A percentile compares a stretch with the other conserved stretches of the same genome.
These are phyloP conservation scores for Cataglyphis altisquamis DNA, from an alignment of 2,888 invertebrate species.

Conservation along the genomic window DNA sequence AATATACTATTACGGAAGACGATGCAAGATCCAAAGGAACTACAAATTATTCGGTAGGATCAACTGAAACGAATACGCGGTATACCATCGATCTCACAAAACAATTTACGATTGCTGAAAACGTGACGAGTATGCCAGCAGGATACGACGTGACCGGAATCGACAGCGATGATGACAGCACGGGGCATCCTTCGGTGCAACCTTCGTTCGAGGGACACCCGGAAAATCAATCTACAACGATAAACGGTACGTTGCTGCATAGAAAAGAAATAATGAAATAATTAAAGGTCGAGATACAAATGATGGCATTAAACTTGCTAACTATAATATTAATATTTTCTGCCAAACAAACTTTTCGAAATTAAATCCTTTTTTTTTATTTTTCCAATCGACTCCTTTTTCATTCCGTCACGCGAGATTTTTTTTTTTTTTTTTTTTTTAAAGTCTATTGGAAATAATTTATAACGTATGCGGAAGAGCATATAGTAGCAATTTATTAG, in stretches of 20 bases:
- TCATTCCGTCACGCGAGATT: not conserved
- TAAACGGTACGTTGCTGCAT: slow-evolving; percentile 5
- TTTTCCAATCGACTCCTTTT: not conserved
- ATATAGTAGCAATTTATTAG: not conserved
- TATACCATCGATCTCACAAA: slow-evolving; percentile 4
- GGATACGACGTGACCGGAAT: slow-evolving; percentile 67
- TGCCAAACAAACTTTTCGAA: not conserved
- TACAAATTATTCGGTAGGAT: not conserved
- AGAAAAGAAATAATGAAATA: not conserved
- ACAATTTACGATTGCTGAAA: slow-evolving; percentile 24
- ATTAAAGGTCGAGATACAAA: not conserved
- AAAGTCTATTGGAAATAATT: not conserved
- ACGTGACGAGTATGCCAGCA: slow-evolving; percentile 43
- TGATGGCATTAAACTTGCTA: not conserved
- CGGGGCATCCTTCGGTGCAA: slow-evolving; percentile 60
- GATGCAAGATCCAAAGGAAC: not conserved
- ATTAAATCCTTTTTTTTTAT: not conserved
- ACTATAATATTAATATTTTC: not conserved
- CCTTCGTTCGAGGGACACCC: slow-evolving; percentile 57
- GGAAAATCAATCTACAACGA: slow-evolving; percentile 20
- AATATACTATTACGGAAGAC: not conserved
- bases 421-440: not conserved
- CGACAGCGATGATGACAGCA: not conserved
- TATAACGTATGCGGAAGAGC: not conserved
- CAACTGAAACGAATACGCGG: not conserved